phyloP scores from a whole-genome alignment of 2,888 invertebrate genomes.

The Tupiocoris notatus region DNA sequence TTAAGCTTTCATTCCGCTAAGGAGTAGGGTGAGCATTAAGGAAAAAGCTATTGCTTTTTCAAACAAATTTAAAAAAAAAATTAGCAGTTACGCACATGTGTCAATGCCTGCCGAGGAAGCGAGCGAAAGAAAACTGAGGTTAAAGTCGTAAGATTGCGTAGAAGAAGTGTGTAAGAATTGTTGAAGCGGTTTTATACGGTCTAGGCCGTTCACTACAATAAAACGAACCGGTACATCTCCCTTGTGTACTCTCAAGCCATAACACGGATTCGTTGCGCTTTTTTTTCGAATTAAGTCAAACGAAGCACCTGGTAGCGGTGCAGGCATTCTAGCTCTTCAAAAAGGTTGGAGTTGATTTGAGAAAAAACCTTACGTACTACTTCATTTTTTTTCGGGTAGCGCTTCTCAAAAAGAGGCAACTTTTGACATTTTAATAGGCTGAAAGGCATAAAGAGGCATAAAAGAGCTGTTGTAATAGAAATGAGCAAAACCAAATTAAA shows the following conservation, averaged over 20 bases:
- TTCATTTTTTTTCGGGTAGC: too few species aligned
- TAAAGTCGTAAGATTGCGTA: not conserved
- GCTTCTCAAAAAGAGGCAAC: too few species aligned
- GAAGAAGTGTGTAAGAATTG: not conserved
- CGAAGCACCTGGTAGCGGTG: too few species aligned
- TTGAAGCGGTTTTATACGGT: not conserved
- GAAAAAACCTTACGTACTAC: too few species aligned
- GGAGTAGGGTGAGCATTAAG: not conserved
- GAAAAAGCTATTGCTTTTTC: not conserved
- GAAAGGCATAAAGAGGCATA: too few species aligned
- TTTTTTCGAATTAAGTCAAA: too few species aligned
- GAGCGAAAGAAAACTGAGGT: not conserved
- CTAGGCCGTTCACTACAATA: not conserved
- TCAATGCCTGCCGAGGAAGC: not conserved
- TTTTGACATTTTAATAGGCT: too few species aligned
- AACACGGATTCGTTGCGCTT: not conserved
- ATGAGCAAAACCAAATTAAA: too few species aligned
- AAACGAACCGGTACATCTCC: not conserved
- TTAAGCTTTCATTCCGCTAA: not conserved
- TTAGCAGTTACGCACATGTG: not conserved
- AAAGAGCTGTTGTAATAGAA: too few species aligned
- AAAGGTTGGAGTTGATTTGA: too few species aligned
- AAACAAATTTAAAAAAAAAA: not conserved
- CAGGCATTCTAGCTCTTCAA: too few species aligned
- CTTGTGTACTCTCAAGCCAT: not conserved